Base-by-base conservation (phyloP, 2,797 vertebrate genomes). In the Sebastes cheni region DNA sequence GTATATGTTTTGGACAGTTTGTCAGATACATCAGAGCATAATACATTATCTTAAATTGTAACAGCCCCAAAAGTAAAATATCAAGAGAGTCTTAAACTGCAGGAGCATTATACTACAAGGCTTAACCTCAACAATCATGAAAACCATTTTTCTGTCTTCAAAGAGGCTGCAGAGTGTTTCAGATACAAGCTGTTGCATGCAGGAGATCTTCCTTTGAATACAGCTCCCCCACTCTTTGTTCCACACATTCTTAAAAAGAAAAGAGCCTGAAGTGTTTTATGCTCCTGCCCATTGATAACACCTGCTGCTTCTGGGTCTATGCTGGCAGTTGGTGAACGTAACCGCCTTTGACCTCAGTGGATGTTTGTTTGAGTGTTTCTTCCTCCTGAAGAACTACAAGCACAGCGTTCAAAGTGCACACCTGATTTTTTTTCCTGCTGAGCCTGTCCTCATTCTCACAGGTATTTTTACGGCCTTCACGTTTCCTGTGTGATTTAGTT, bases 171-270 rank as follows among this genome's bases (percentile, higher is more conserved):
- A 50, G 22, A 59, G 61, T 14, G 23, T n/a, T 20, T 13, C 13
- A 2, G 64, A 71, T 60, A 55, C 90, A 86, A 82, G 88, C 83
- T 87, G 82, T 67, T 85, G 80, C 88, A 84, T 61, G 91, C 59
- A 77, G 7, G 70, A 59, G 12, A 61, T 75, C 65, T 52, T 59
- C 42, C 20, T 72, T 60, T 67, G 30, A 79, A 67, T 23, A 23
- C 59, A 52, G 23, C 66, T 34, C 23, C 9, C 39, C 16, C 6
- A 1, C 66, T 29, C 22, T 18, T 55, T 8, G 1, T 27, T 30
- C 12, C 62, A 42, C 5, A 8, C 59, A 67, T 52, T 14, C 36
- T n/a, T 23, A 12, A 39, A 27, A 67, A 18, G 36, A 58, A 81
- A 74, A 25, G 18, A 52, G 56, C 58, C 62, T 42, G 1, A 6